These are phyloP conservation scores for Centropus unirufus DNA, from an alignment of 2,113 vertebrate species.

Conservation along the genomic window DNA sequence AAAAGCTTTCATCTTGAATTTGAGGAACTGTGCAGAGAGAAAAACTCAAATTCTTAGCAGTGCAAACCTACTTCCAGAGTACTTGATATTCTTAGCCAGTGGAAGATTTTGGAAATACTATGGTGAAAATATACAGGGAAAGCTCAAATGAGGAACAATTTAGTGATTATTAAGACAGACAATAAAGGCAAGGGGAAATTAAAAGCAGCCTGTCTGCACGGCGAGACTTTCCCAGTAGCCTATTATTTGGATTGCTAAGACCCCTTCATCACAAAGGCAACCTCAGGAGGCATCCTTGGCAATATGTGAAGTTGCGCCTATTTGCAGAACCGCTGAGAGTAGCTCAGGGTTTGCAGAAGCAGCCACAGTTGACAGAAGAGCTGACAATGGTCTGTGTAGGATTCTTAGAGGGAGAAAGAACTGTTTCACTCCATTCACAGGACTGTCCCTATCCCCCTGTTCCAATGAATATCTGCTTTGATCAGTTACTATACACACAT, in stretches of 20 bases:
- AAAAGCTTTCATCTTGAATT: background rate
- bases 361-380: background rate
- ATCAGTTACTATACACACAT: background rate
- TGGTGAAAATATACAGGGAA: background rate
- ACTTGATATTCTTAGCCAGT: background rate
- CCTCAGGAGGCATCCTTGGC: background rate
- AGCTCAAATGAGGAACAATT: background rate
- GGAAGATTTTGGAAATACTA: background rate
- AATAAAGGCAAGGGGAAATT: background rate
- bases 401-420: background rate
- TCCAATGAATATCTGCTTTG: background rate
- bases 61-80: background rate
- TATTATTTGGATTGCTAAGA: background rate
- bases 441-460: background rate
- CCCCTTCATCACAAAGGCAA: background rate
- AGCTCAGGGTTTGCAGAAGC: background rate
- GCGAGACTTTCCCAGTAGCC: background rate
- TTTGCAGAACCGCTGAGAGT: background rate
- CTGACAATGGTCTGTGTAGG: background rate
- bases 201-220: background rate
- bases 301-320: background rate
- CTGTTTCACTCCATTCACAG: background rate
- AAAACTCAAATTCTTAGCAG: background rate
- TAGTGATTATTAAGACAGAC: background rate
- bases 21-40: background rate